Evolutionary conservation across 2,113 vertebrate genomes (phyloP).

Genomic region (Phoenicopterus ruber): DNA sequence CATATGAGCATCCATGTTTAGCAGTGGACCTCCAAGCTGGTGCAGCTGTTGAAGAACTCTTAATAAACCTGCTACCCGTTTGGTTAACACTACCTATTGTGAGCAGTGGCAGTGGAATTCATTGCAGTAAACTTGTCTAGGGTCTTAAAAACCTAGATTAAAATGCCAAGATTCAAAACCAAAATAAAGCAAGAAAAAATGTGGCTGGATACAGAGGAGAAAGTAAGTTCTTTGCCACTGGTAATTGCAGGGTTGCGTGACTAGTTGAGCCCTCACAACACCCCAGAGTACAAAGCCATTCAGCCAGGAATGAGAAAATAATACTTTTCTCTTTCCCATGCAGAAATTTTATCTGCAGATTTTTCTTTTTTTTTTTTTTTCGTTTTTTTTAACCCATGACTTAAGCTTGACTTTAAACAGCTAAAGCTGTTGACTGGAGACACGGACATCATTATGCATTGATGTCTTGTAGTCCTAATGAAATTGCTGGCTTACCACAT

Average conservation of each 20-base stretch:
- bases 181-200: not conserved
- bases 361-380: not conserved
- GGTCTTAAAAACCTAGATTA: not conserved
- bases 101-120: not conserved
- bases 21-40: not conserved
- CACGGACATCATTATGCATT: not conserved
- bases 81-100: no score
- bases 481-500: not conserved
- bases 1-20: fast-evolving
- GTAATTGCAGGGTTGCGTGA: not conserved
- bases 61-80: not conserved
- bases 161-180: not conserved
- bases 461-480: not conserved
- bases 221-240: not conserved
- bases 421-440: not conserved
- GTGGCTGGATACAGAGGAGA: not conserved
- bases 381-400: no score
- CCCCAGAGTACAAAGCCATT: not conserved
- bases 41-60: not conserved
- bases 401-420: not conserved
- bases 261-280: not conserved
- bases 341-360: not conserved
- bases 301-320: not conserved
- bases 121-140: not conserved
- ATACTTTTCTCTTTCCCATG: not conserved